Evolutionary conservation across 2,888 invertebrate species (phyloP).

Genomic region (Venustoraphidia nigricollis): DNA sequence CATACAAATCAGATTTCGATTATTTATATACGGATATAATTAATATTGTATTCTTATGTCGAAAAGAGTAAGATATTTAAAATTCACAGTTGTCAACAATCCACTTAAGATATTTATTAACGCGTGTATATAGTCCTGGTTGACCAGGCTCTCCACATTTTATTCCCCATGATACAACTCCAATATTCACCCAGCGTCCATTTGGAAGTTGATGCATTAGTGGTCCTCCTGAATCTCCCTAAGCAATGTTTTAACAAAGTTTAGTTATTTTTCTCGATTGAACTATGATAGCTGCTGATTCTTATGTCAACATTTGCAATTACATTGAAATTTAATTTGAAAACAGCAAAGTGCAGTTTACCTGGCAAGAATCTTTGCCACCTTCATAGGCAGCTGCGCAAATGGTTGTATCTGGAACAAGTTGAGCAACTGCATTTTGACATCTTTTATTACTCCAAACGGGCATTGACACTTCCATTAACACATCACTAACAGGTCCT

Average conservation of each 20-base stretch:
- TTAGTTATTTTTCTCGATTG: neutral
- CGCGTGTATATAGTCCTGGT: conserved; percentile 68
- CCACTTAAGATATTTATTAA: conserved; percentile 56
- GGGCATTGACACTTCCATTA: conserved; percentile 66
- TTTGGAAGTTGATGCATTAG: conserved; percentile 56
- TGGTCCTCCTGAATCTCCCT: conserved; percentile 76
- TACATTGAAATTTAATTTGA: neutral
- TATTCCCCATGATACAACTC: conserved; percentile 76
- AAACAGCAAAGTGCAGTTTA: conserved; percentile 19
- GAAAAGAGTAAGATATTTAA: too few relatives aligned
- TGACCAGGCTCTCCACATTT: conserved; percentile 59
- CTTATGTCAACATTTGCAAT: neutral
- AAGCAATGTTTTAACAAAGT: conserved; percentile 11
- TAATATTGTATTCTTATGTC: too few relatives aligned
- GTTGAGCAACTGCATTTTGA: conserved; percentile 40
- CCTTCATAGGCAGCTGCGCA: conserved; percentile 67
- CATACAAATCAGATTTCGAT: too few relatives aligned
- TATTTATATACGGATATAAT: too few relatives aligned
- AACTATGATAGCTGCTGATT: neutral
- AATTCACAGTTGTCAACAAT: conserved; percentile 25
- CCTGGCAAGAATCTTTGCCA: conserved; percentile 73
- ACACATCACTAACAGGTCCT: conserved; percentile 47
- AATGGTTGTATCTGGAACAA: conserved; percentile 48
- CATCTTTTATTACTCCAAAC: conserved; percentile 60
- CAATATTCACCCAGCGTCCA: conserved; percentile 61